Evolutionary conservation across 2,113 vertebrate genomes (phyloP).

Genomic region (Bufo bufo): DNA sequence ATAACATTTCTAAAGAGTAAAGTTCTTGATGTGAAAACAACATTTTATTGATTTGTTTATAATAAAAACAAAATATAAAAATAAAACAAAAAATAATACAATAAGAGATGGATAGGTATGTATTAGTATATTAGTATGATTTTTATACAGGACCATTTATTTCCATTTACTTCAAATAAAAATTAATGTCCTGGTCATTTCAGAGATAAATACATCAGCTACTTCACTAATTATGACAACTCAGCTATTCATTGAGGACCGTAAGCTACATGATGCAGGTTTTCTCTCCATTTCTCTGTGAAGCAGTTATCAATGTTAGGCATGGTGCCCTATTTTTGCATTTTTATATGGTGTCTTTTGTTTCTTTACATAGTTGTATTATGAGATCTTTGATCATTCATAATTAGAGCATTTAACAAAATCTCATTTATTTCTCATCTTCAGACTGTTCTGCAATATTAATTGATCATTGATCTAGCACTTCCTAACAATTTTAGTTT

Average conservation of each 20-base stretch:
- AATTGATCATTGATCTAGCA: no score
- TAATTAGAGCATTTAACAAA: neutral
- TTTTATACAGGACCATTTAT: neutral
- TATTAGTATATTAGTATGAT: neutral
- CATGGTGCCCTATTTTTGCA: neutral
- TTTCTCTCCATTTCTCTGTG: no score
- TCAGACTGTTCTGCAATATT: no score
- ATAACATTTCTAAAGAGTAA: no score
- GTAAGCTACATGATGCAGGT: no score
- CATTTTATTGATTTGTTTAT: neutral
- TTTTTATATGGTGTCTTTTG: neutral
- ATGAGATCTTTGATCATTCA: neutral
- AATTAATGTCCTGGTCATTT: neutral
- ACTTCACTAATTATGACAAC: no score
- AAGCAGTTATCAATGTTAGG: no score
- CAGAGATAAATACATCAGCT: neutral
- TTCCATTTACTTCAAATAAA: no score
- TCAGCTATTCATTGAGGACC: no score
- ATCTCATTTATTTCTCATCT: no score
- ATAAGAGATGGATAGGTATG: neutral
- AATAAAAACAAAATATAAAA: neutral
- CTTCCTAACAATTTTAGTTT: no score
- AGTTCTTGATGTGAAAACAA: no score
- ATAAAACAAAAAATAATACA: neutral
- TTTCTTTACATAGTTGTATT: neutral